Evolutionary conservation across 2,797 vertebrate genomes (phyloP).

Genomic region (Antrozous pallidus): DNA sequence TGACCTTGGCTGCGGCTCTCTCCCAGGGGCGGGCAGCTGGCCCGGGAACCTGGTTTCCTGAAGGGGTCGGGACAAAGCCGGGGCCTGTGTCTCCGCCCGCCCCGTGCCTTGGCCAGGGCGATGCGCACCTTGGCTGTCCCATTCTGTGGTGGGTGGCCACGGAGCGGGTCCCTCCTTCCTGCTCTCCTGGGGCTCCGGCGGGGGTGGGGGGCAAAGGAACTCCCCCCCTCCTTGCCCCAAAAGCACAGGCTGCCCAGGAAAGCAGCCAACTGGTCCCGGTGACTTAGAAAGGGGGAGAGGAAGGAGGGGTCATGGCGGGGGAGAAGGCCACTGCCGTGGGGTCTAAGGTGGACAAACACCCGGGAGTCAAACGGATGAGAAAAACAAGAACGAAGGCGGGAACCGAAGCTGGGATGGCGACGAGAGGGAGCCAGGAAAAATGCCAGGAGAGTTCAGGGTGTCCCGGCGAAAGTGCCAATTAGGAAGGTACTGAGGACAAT

Average conservation of each 20-base stretch:
- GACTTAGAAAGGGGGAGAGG: neutral
- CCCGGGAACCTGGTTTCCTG: neutral
- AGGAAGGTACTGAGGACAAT: slow-evolving; percentile 48
- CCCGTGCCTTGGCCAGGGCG: neutral
- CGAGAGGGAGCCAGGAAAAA: neutral
- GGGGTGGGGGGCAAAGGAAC: neutral
- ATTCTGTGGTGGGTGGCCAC: neutral
- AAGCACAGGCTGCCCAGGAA: neutral
- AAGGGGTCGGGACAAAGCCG: neutral
- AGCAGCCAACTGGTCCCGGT: accelerated
- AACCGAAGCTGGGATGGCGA: neutral
- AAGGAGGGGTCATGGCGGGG: neutral
- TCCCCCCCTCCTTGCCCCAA: no score
- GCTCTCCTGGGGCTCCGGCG: no score
- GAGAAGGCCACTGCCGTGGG: accelerated
- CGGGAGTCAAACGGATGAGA: neutral
- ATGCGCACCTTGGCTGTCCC: neutral
- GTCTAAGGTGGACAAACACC: neutral
- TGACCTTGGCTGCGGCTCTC: neutral
- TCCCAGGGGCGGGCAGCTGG: neutral
- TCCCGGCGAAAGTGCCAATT: neutral
- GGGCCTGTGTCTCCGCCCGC: accelerated
- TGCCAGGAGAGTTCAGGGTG: neutral
- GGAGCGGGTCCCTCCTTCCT: neutral
- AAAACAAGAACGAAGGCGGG: neutral